These are phyloP conservation scores for Triops longicaudatus DNA, from an alignment of 1,140 invertebrate genomes.

Conservation along the genomic window DNA sequence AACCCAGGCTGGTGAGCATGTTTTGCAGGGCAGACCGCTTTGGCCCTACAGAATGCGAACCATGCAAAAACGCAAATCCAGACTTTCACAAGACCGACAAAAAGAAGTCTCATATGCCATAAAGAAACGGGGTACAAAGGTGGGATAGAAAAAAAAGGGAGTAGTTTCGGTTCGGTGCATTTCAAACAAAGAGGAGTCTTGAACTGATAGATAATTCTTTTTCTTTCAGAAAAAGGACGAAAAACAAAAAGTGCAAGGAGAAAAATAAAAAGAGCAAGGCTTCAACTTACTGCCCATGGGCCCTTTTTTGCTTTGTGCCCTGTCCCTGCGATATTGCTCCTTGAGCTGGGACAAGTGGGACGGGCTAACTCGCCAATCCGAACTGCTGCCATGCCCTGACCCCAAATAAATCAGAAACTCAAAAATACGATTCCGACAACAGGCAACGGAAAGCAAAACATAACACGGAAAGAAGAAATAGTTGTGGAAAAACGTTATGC, in stretches of 20 bases:
- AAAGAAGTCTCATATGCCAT: not conserved
- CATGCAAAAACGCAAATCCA: slow-evolving; percentile 24
- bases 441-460: not conserved
- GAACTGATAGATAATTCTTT: not conserved
- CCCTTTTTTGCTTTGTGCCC: slow-evolving; percentile 40
- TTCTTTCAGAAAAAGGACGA: slow-evolving; percentile 10
- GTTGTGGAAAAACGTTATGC: too few species aligned
- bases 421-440: not conserved
- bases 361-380: slow-evolving; percentile 42
- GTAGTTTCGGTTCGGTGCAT: not conserved
- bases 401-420: not conserved
- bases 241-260: slow-evolving; percentile 18
- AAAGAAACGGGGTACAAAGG: not conserved
- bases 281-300: slow-evolving; percentile 33
- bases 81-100: not conserved
- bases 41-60: slow-evolving; percentile 37
- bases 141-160: not conserved
- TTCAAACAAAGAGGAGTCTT: not conserved
- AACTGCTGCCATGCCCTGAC: slow-evolving; percentile 19
- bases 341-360: slow-evolving; percentile 43
- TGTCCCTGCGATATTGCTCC: slow-evolving; percentile 45
- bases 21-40: slow-evolving; percentile 43
- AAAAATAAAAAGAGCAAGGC: slow-evolving; percentile 22
- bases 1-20: slow-evolving; percentile 43
- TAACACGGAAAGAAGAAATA: slow-evolving; percentile 10